Evolutionary conservation across 92 coral and sea anemone species (phyloP).

Genomic region (Palythoa heliodiscus): DNA sequence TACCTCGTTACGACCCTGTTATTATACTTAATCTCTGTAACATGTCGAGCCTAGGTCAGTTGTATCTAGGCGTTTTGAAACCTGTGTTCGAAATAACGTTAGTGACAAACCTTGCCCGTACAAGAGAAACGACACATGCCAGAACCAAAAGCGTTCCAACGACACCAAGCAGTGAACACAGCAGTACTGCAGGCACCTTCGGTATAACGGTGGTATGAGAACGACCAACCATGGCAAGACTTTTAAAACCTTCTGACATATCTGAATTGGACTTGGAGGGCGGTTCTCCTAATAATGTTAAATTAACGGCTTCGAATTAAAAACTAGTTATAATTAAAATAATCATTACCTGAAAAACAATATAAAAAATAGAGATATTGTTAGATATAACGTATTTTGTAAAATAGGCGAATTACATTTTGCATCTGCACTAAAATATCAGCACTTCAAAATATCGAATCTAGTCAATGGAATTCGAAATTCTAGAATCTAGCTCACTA

Average conservation of each 20-base stretch:
- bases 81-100: no score
- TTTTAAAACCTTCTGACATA: conserved; percentile 10
- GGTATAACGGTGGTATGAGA: conserved; percentile 24
- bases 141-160: not conserved
- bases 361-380: not conserved
- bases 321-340: not conserved
- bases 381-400: not conserved
- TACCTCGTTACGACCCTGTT: no score
- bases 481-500: no score
- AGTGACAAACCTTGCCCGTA: conserved; percentile 27
- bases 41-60: no score
- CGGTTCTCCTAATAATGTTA: not conserved
- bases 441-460: no score
- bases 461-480: no score
- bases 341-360: not conserved
- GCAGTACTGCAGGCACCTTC: conserved; percentile 6
- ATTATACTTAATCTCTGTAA: no score
- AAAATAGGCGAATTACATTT: no score
- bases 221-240: conserved; percentile 29
- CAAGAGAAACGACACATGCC: not conserved
- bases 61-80: no score
- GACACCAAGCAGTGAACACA: conserved; percentile 16
- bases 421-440: no score
- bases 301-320: not conserved
- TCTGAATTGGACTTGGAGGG: not conserved